phyloP scores from a whole-genome alignment of 1,140 invertebrate species.

The Cydia pomonella region DNA sequence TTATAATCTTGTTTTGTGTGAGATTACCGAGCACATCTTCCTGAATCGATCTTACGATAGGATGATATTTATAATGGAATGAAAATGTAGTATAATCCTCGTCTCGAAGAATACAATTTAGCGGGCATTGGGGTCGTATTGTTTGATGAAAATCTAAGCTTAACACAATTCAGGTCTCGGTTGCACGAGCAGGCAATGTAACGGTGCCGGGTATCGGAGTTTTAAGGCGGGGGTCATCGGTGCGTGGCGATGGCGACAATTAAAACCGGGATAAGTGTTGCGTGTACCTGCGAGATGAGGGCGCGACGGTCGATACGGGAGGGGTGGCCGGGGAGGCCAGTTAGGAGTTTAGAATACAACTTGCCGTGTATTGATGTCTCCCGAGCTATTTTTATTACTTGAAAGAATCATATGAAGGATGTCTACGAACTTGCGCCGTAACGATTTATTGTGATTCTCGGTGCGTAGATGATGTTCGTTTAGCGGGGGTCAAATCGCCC shows the following conservation, averaged over 20 bases:
- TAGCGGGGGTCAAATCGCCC: constrained; percentile 11
- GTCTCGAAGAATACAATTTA: constrained; percentile 31
- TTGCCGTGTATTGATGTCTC: constrained; percentile 66
- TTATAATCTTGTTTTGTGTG: constrained; percentile 7
- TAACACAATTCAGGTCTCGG: constrained; percentile 17
- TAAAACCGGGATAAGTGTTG: constrained; percentile 78
- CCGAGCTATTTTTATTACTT: constrained; percentile 52
- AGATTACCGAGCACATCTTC: neutral
- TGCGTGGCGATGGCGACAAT: constrained; percentile 77
- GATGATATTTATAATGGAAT: neutral
- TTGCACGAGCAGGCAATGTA: constrained; percentile 35
- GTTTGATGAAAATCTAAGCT: constrained; percentile 18
- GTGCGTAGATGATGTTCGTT: neutral
- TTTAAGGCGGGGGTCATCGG: constrained; percentile 59
- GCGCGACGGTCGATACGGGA: constrained; percentile 71
- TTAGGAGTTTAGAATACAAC: constrained; percentile 72
- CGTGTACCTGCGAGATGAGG: constrained; percentile 77
- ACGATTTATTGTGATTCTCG: constrained; percentile 34
- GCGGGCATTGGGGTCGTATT: constrained; percentile 10
- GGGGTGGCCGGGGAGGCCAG: constrained; percentile 50
- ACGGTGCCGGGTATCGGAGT: constrained; percentile 50
- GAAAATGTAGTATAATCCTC: constrained; percentile 2
- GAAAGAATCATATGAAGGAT: constrained; percentile 40
- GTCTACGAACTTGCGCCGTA: constrained; percentile 37
- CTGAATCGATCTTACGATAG: neutral